A percentile compares a stretch with the other conserved stretches of the same genome.
Conservation (phyloP, 2,113 vertebrate species). For the Rana temporaria region DNA sequence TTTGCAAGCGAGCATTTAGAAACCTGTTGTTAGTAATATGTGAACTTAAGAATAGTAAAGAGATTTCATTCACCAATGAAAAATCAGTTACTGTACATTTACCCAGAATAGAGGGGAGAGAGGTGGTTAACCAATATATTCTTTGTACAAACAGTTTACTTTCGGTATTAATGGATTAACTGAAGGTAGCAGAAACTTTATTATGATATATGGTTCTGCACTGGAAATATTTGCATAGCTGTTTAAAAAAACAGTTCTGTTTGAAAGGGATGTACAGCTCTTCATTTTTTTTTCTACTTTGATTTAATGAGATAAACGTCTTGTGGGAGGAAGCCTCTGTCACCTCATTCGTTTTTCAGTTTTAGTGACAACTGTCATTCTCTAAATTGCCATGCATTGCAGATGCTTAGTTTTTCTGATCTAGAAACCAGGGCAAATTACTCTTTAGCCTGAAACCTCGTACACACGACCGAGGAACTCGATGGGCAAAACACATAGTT, state of each 20-base stretch:
- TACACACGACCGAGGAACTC: too few species aligned
- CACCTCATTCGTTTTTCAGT: slow-evolving; percentile 17
- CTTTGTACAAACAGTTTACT: slow-evolving; percentile 30
- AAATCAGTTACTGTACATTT: slow-evolving; percentile 33
- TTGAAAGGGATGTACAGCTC: slow-evolving; percentile 1
- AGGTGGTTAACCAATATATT: not conserved
- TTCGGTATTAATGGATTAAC: slow-evolving; percentile 41
- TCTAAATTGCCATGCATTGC: not conserved
- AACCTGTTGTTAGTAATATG: not conserved
- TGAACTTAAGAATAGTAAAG: not conserved
- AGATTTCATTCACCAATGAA: not conserved
- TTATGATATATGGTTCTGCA: slow-evolving; percentile 2
- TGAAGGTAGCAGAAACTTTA: not conserved
- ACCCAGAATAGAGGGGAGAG: not conserved
- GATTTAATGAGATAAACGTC: not conserved
- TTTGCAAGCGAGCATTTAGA: not conserved
- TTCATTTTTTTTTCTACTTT: not conserved
- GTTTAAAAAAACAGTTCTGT: not conserved
- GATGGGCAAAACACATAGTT: too few species aligned
- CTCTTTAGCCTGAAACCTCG: too few species aligned
- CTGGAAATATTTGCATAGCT: slow-evolving; percentile 50
- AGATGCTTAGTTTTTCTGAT: too few species aligned
- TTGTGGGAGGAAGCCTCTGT: slow-evolving; percentile 32
- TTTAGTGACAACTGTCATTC: slow-evolving; percentile 1
- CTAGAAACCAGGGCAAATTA: too few species aligned